These are phyloP conservation scores for Eleutherodactylus coqui DNA, from an alignment of 2,797 vertebrate species.

Conservation along the genomic window DNA sequence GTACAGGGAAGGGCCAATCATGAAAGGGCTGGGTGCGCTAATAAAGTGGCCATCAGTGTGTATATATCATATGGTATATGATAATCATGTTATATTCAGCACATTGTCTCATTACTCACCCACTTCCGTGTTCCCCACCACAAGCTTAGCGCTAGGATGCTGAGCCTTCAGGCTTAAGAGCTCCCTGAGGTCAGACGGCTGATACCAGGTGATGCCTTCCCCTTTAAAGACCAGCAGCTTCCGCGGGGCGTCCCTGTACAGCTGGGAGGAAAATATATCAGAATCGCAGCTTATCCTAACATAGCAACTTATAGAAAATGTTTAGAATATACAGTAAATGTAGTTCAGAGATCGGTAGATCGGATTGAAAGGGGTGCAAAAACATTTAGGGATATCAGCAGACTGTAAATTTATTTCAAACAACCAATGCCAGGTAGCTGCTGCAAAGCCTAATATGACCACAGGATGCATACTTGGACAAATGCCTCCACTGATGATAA, in stretches of 20 bases:
- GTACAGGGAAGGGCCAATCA: too few relatives aligned
- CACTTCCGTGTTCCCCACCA: slow-evolving; percentile 96
- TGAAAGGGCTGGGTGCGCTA: too few relatives aligned
- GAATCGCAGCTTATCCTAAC: too few relatives aligned
- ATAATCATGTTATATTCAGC: not conserved
- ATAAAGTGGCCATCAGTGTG: too few relatives aligned
- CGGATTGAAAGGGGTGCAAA: not conserved
- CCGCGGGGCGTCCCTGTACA: slow-evolving; percentile 68
- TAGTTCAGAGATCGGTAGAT: too few relatives aligned
- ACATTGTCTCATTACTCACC: slow-evolving; percentile 76
- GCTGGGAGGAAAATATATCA: slow-evolving; percentile 5
- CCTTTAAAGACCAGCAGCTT: slow-evolving; percentile 82
- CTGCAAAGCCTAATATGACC: not conserved
- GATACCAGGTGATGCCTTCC: slow-evolving; percentile 84
- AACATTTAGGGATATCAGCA: not conserved
- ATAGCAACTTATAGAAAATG: too few relatives aligned
- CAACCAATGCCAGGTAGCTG: not conserved
- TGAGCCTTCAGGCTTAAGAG: slow-evolving; percentile 83
- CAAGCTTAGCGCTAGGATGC: slow-evolving; percentile 83
- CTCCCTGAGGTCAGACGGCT: slow-evolving; percentile 80
- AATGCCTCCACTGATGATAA: not conserved
- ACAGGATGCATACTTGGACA: too few relatives aligned
- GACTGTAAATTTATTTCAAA: too few relatives aligned
- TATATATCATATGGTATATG: too few relatives aligned
- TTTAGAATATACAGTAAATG: not conserved